phyloP scores from a whole-genome alignment of 92 coral and sea anemone species.

The Paragorgia papillata region DNA sequence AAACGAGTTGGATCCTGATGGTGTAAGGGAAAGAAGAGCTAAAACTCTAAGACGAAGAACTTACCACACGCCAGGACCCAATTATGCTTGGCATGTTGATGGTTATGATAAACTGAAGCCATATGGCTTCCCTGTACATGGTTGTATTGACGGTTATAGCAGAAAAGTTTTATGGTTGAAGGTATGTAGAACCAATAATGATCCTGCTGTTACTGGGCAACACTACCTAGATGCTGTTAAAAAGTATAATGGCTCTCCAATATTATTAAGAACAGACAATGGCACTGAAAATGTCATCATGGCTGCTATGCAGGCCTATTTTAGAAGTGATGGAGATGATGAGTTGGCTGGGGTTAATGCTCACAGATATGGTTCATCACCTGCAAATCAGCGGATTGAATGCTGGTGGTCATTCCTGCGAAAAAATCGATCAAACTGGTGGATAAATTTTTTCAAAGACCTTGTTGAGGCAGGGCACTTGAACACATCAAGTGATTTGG shows the following conservation, averaged over 20 bases:
- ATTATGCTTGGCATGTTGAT: constrained; percentile 57
- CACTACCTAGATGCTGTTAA: constrained; percentile 51
- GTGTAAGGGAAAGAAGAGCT: constrained; percentile 32
- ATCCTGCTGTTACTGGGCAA: constrained; percentile 56
- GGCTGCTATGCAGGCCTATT: too few species aligned
- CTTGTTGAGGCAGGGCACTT: constrained; percentile 7
- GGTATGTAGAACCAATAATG: constrained; percentile 58
- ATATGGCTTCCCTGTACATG: constrained; percentile 65
- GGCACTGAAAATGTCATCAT: too few species aligned
- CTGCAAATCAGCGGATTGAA: too few species aligned
- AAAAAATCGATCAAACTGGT: too few species aligned
- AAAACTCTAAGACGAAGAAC: neutral
- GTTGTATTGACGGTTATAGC: constrained; percentile 61
- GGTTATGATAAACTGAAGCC: constrained; percentile 68
- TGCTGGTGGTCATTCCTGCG: too few species aligned
- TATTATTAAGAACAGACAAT: constrained; percentile 46
- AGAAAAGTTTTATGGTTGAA: constrained; percentile 58
- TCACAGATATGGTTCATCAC: constrained; percentile 22
- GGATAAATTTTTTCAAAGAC: constrained; percentile 22
- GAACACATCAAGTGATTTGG: neutral
- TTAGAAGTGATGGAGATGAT: too few species aligned
- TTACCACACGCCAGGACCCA: constrained; percentile 22
- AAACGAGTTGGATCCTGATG: constrained; percentile 38
- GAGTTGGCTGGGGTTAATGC: too few species aligned
- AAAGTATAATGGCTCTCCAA: constrained; percentile 58